Evolutionary conservation across 2,113 vertebrate species (phyloP), one percentile per base, ranked within the genome.

Genomic region (Spea bombifrons): DNA sequence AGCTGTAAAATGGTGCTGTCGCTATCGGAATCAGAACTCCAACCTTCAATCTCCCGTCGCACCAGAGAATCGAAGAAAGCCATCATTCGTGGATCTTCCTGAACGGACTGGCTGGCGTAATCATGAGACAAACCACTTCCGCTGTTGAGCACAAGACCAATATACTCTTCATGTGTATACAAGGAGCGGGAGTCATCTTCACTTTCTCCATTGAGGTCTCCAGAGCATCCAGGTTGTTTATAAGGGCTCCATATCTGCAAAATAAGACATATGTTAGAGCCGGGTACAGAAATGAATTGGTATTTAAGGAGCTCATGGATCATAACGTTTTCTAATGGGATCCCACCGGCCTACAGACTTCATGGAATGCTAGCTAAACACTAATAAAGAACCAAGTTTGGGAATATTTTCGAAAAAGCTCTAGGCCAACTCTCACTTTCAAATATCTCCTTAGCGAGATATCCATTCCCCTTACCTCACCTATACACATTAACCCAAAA

Each of bases 81-180:
- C 97, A 98, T 99, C 97, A 99, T 99, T 70, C 97, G 91, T 0
- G 97, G 97, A 73, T 99, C 97, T 75, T 99, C 97, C 86, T 97
- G 96, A 65, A 98, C 94, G 0, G 97, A 99, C 81, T 99, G 97
- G 88, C 96, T 98, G 84, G 96, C 95, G 8, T 99, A 99, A 87
- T 99, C 97, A 0, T 99, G 97, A 8, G 97, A 97, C 83, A 99
- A 88, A 3, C 97, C 97, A 57, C 94, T 98, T 50, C 97, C 96
- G 5, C 97, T 99, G 90, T 98, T 98, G 66, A 99, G 85, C 75
- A 99, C 97, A 65, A 99, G 94, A 85, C 94, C 97, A 87, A 99
- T 99, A 85, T 99, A 99, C 83, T 99, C 97, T 87, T 99, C 97
- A 0, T 99, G 97, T 49, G 96, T 98, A 86, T 99, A 99, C 61